These are phyloP conservation scores for Brachyhypopomus occidentalis DNA, from an alignment of 2,113 vertebrate species.

Conservation along the genomic window DNA sequence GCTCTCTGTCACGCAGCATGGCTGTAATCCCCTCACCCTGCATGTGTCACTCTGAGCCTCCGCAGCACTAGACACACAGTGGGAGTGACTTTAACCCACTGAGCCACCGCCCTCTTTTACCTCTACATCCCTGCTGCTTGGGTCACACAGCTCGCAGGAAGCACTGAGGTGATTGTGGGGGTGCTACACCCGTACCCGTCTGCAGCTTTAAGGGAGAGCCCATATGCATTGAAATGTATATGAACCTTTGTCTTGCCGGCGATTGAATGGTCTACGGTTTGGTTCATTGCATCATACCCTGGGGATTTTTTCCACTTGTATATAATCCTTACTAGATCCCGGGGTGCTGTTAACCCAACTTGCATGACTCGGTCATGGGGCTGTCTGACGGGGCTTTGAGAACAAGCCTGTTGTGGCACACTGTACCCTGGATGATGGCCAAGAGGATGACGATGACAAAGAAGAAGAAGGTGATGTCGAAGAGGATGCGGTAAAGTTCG, in stretches of 20 bases:
- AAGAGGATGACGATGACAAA: constrained; percentile 97
- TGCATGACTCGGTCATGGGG: too few relatives aligned
- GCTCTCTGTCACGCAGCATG: neutral
- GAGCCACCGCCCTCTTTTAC: constrained; percentile 4
- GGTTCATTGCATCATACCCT: too few relatives aligned
- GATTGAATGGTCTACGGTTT: neutral
- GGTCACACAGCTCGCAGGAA: neutral
- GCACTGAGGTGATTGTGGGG: neutral
- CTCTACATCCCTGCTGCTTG: neutral
- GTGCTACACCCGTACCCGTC: neutral
- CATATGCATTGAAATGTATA: neutral
- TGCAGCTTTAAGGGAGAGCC: neutral
- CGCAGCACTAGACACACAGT: constrained; percentile 36
- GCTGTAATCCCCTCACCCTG: constrained; percentile 23
- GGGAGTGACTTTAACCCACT: constrained; percentile 44
- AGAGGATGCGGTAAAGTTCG: constrained; percentile 96
- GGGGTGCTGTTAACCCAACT: too few relatives aligned
- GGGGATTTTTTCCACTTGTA: too few relatives aligned
- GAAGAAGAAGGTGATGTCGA: constrained; percentile 99
- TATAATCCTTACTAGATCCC: too few relatives aligned
- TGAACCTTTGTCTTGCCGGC: neutral
- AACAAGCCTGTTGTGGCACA: neutral
- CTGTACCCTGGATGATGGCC: constrained; percentile 95
- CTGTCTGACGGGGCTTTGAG: too few relatives aligned
- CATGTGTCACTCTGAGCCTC: constrained; percentile 29